Conservation (phyloP, 1,140 invertebrate species). For the Bombus breviceps region DNA sequence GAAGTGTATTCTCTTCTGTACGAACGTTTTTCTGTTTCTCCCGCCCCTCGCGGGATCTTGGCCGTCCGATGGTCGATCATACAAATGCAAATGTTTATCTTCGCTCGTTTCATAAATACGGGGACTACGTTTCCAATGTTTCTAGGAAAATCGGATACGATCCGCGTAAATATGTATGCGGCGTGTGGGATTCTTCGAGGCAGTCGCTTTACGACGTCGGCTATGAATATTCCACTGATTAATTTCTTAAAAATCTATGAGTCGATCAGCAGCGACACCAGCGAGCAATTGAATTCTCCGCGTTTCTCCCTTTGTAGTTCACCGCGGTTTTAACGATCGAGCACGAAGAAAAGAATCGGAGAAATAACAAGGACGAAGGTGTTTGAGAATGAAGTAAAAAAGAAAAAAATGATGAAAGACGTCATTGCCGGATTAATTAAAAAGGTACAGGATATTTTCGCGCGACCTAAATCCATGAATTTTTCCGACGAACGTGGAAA, state of each 20-base stretch:
- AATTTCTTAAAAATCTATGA: not conserved
- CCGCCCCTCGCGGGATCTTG: not conserved
- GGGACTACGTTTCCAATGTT: slow-evolving; percentile 11
- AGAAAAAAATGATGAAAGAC: not conserved
- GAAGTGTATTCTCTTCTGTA: too few relatives aligned
- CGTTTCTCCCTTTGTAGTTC: not conserved
- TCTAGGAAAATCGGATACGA: slow-evolving; percentile 10
- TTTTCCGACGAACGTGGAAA: not conserved
- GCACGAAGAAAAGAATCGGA: not conserved
- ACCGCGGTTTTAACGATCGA: not conserved
- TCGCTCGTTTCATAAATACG: not conserved
- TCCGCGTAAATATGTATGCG: slow-evolving; percentile 38
- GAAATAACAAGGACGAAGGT: not conserved
- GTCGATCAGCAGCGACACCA: not conserved
- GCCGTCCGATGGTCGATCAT: not conserved
- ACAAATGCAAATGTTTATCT: slow-evolving; percentile 35
- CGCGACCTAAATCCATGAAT: not conserved
- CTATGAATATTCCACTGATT: slow-evolving; percentile 31
- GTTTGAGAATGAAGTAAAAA: not conserved
- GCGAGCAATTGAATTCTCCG: too few relatives aligned
- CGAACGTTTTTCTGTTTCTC: not conserved
- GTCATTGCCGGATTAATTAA: not conserved
- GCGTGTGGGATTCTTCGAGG: too few relatives aligned
- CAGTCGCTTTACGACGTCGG: not conserved
- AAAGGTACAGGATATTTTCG: not conserved